Conservation (phyloP, 2,113 vertebrate species). For the Thunnus thynnus region DNA sequence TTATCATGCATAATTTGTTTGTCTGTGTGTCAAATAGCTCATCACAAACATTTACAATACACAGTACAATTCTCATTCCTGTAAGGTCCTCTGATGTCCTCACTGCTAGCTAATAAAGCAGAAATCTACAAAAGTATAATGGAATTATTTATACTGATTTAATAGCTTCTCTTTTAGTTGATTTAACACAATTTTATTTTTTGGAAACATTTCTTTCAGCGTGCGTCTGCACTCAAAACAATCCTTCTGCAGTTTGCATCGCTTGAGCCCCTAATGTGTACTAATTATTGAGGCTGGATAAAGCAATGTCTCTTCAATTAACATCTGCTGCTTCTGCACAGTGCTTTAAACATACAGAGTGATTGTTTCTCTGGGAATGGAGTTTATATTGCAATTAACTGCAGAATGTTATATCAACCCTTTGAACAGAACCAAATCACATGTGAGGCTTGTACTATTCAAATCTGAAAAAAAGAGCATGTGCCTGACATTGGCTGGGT, state of each 20-base stretch:
- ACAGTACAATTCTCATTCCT: not conserved
- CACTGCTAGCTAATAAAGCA: not conserved
- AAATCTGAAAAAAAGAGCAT: too few species aligned
- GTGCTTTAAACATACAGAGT: constrained; percentile 5
- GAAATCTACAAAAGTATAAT: constrained; percentile 13
- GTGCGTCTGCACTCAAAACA: constrained; percentile 27
- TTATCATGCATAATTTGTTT: not conserved
- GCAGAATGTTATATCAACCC: not conserved
- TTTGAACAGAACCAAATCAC: not conserved
- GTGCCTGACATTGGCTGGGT: not conserved
- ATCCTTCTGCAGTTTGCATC: constrained; percentile 22
- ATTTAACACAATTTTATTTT: constrained; percentile 32
- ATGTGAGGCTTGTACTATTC: not conserved
- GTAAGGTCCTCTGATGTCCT: constrained; percentile 10
- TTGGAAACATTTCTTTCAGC: constrained; percentile 18
- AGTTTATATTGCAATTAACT: constrained; percentile 7
- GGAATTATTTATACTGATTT: constrained; percentile 23
- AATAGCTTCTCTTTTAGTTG: constrained; percentile 26
- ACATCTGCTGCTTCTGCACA: constrained; percentile 16
- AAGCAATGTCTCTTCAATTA: constrained; percentile 38
- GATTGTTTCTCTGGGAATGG: constrained; percentile 6
- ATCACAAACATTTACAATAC: constrained; percentile 2
- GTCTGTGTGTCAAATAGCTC: not conserved
- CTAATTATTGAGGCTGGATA: constrained; percentile 56
- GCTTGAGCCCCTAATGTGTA: constrained; percentile 40